Base-by-base conservation (phyloP, 1,140 invertebrate genomes). In the Brachionus koreanus region DNA sequence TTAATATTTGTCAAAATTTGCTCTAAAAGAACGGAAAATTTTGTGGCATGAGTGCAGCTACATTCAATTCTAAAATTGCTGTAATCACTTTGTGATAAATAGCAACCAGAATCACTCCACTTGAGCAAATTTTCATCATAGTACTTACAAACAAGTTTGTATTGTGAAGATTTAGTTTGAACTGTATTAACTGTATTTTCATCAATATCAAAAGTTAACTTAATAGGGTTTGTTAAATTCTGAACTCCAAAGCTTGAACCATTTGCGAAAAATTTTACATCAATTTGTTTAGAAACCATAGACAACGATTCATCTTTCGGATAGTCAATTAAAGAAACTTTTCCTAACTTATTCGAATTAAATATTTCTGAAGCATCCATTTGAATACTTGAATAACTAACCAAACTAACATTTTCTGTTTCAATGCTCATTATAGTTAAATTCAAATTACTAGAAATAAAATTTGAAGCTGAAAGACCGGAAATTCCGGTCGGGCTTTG, bases 201-300 rank as follows among this genome's bases (percentile, higher is more conserved):
- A 74, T 74, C 69, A 74, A 74, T 46, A n/a, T 46, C 42, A 46
- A 74, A 74, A 46, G 46, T 23, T 46, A 74, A 46, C 23, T 12
- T 46, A 12, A 74, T 46, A 25, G 69, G 69, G 12, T 33, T 49
- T 13, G 16, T 23, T 33, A 74, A 74, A 74, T 74, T 74, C 46
- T 74, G 19, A 4, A 74, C 69, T 46, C 7, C 2, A 2, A 49
- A 23, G 1, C 19, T 19, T 33, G 69, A 19, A 12, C 69, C 69
- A 74, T 74, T 74, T 23, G 29, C 9, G 25, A 25, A 74, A 74
- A 74, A 74, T 10, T 74, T 74, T 10, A 74, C 12, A 74, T 74
- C 69, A 29, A 74, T 74, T 46, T 74, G 69, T 46, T 29, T 74
- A 23, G 69, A 7, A 35, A 74, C 69, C 19, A 74, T 74, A 10